These are phyloP conservation scores for Sphaerophoria rueppellii DNA, from an alignment of 2,888 invertebrate genomes.

Conservation along the genomic window DNA sequence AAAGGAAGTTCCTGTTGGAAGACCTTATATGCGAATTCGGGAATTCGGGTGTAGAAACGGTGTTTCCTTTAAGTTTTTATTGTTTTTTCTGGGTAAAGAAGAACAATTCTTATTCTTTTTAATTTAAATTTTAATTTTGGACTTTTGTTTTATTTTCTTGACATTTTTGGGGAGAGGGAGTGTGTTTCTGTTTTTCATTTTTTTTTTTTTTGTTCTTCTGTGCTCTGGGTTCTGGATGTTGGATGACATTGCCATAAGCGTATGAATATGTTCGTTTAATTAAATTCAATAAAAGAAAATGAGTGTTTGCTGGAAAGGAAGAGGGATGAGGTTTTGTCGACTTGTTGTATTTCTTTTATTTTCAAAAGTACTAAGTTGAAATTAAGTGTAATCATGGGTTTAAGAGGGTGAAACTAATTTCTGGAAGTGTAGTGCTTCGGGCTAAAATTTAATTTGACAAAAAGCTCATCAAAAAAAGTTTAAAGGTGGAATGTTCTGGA, in stretches of 20 bases:
- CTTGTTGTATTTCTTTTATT: conserved; percentile 3
- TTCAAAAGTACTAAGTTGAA: conserved; percentile 45
- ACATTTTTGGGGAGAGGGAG: not conserved
- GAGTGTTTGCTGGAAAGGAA: not conserved
- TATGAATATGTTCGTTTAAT: conserved; percentile 12
- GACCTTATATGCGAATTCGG: conserved; percentile 33
- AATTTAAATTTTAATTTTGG: conserved; percentile 9
- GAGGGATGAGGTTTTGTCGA: not conserved
- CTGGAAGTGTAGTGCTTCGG: conserved; percentile 32
- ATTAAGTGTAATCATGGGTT: conserved; percentile 51
- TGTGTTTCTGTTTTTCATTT: not conserved
- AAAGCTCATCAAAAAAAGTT: not conserved
- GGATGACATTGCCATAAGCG: not conserved
- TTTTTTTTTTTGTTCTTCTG: not conserved
- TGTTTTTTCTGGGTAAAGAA: conserved; percentile 3
- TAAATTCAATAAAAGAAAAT: conserved; percentile 51
- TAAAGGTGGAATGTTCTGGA: too few species aligned
- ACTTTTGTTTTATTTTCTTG: not conserved
- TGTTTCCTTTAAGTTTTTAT: conserved; percentile 49
- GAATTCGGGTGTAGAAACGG: conserved; percentile 24
- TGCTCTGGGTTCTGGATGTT: not conserved
- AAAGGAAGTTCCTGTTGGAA: conserved; percentile 7
- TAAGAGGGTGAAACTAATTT: conserved; percentile 47
- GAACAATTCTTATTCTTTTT: not conserved
- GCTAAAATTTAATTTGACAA: conserved; percentile 2